Evolutionary conservation across 2,888 invertebrate genomes (phyloP).

Genomic region (Cephus spinipes): DNA sequence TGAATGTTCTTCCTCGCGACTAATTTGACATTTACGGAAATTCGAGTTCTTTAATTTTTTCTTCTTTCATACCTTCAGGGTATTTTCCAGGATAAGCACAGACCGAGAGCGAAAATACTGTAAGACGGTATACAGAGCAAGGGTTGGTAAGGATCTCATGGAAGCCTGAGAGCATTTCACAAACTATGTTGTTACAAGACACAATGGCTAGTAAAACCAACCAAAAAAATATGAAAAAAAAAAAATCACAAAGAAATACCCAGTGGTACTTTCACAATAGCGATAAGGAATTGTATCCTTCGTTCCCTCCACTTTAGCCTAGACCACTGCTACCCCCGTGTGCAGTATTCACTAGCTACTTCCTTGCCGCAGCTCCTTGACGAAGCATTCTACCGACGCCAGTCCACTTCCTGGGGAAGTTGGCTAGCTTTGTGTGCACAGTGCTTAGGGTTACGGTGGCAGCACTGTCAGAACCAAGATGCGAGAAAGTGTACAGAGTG

Average conservation of each 20-base stretch:
- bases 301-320: conserved; percentile 6
- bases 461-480: neutral
- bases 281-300: conserved; percentile 20
- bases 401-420: neutral
- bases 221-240: neutral
- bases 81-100: neutral
- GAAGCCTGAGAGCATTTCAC: conserved; percentile 5
- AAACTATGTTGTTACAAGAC: conserved; percentile 18
- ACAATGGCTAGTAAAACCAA: conserved; percentile 19
- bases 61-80: neutral
- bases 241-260: neutral
- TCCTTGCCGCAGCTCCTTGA: conserved; percentile 23
- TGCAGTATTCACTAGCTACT: neutral
- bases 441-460: neutral
- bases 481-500: neutral
- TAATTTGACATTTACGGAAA: too few species aligned
- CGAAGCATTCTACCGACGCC: conserved; percentile 32
- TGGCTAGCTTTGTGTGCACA: neutral
- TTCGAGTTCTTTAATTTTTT: neutral
- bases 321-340: neutral
- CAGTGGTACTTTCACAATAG: neutral
- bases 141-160: neutral
- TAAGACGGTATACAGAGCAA: neutral
- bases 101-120: neutral
- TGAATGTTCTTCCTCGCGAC: too few species aligned